Conservation (phyloP, 2,888 invertebrate species). For the Tachina fera region DNA sequence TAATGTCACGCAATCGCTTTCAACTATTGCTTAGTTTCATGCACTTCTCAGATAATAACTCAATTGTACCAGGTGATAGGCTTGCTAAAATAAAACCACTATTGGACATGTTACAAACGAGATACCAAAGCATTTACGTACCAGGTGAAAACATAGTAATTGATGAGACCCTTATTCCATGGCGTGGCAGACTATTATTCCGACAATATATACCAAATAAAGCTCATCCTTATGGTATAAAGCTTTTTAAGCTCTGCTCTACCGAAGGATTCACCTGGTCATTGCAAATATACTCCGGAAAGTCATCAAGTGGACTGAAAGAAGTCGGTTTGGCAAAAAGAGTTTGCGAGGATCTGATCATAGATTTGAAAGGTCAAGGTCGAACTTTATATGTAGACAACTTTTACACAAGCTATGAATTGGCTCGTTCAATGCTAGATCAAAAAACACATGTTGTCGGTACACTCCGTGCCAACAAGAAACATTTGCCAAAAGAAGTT, state of each 20-base stretch:
- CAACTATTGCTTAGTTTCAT: constrained; percentile 59
- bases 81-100: constrained; percentile 55
- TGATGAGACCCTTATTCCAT: constrained; percentile 67
- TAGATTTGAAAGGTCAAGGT: constrained; percentile 50
- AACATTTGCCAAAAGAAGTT: constrained; percentile 54
- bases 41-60: constrained; percentile 54
- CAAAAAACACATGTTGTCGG: constrained; percentile 49
- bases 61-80: constrained; percentile 45
- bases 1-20: constrained; percentile 65
- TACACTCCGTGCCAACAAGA: constrained; percentile 53
- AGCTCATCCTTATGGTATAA: constrained; percentile 61
- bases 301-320: constrained; percentile 47
- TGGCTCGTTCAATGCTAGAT: constrained; percentile 30
- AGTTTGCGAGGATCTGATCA: constrained; percentile 39
- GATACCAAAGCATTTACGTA: constrained; percentile 57
- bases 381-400: constrained; percentile 56
- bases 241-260: constrained; percentile 56
- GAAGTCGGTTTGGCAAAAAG: constrained; percentile 46
- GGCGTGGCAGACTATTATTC: constrained; percentile 66
- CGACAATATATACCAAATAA: constrained; percentile 67
- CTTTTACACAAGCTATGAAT: constrained; percentile 49
- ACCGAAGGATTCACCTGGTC: constrained; percentile 55
- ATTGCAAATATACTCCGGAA: constrained; percentile 47
- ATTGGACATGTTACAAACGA: constrained; percentile 52
- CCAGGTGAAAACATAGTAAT: constrained; percentile 60